Percentiles rank a stretch among this genome's conserved stretches.
These are phyloP conservation scores for Enteromius unitaeniatus DNA, from an alignment of 2,797 vertebrate species.

Conservation along the genomic window DNA sequence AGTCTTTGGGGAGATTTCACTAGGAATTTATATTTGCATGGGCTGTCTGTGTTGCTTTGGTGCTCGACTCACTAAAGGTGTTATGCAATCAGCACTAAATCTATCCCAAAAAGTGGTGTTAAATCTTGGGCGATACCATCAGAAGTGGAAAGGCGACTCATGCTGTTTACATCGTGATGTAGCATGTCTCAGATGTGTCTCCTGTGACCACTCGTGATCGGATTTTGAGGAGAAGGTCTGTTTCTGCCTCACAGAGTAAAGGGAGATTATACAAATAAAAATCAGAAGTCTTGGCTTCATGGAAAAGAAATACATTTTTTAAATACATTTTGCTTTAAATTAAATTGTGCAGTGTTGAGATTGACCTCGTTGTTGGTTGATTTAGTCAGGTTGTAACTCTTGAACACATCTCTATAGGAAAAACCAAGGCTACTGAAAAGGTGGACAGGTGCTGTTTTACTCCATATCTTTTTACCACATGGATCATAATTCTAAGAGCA, in stretches of 20 bases:
- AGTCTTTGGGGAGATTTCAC: constrained; percentile 4
- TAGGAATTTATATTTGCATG: background rate
- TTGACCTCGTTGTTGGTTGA: background rate
- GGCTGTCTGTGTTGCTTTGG: background rate
- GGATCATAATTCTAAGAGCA: background rate
- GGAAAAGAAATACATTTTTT: background rate
- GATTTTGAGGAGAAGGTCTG: background rate
- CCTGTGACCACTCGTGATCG: background rate
- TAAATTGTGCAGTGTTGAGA: background rate
- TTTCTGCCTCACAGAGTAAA: background rate
- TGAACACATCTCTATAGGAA: background rate
- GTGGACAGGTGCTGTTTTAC: background rate
- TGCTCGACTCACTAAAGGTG: background rate
- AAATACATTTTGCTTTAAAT: background rate
- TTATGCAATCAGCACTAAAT: background rate
- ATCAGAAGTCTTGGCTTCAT: background rate
- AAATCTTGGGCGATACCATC: background rate
- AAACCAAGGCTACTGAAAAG: background rate
- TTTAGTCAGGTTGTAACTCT: background rate
- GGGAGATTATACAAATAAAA: background rate
- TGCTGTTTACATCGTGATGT: constrained; percentile 12
- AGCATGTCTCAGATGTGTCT: background rate
- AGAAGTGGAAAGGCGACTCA: background rate
- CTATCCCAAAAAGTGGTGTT: background rate
- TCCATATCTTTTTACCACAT: background rate